Base-by-base conservation (phyloP, 2,888 invertebrate genomes). In the Macroteleia sp. region DNA sequence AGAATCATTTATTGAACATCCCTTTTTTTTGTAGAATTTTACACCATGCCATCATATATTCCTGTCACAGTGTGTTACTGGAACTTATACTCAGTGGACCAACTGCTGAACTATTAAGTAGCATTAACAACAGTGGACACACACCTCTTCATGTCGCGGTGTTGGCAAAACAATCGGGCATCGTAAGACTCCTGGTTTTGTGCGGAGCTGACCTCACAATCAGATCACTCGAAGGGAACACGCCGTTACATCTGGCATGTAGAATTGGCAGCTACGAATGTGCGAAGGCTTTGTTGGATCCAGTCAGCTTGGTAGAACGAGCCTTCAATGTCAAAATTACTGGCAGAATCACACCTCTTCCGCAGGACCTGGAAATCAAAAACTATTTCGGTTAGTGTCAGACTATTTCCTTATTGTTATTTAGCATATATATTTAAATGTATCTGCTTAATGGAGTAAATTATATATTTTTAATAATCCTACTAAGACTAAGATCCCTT, bases 121-220 rank as follows among this genome's bases (percentile, higher is more conserved):
- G 96, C 32, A 93, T 94, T 56, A 98, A 98, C 91, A 95, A 97
- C 91, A 93, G 94, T 64, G 94, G 95, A 4, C 95, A 96, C 86
- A 95, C 97, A 1, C 95, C 97, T 0, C 92, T 98, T n/a, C 98
- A 98, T 92, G 92, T 98, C 77, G 97, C 98, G 0, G 96, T 96
- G 0, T 92, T 96, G 81, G 96, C 95, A 34, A 93, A 94, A 8
- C 96, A 97, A 89, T 93, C 95, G 32, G 93, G 94, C 42, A 94
- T 98, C 46, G 94, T 95, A 1, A 93, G 97, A 78, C 94, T 95
- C 92, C 92, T 98, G 70, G 93, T 98, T 22, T 93, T 95, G 22
- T 96, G 96, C 1, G 98, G 98, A 14, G 97, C 97, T 0, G 90
- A 92, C 57, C 91, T 92, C 1, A 91, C 92, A 0, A 19, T 83